Evolutionary conservation across 2,113 vertebrate species (phyloP), one percentile per base, ranked within the genome.

Genomic region (Aegotheles bennettii): DNA sequence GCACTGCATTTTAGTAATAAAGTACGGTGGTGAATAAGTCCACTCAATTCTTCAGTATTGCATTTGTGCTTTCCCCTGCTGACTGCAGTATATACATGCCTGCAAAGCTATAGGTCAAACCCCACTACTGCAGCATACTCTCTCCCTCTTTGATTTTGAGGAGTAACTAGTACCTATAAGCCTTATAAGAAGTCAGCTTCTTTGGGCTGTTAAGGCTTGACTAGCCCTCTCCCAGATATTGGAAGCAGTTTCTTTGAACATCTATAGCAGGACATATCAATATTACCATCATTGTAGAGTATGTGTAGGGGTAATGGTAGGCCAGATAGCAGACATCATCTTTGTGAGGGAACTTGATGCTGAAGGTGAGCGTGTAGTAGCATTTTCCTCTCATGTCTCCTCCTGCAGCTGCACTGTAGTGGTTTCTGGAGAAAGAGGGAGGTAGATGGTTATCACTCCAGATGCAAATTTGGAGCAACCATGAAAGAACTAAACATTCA

Each of bases 261-360:
- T 54, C 51, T 71, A 12, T 36, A 40, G 19, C 11, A 31, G 33
- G 42, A 28, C 24, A 18, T 11, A 45, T 13, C 48, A 81, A 19
- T 2, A 45, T 95, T 98, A 99, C 99, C 99, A 98, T 98, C 89
- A 99, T 98, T 11, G 98, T 89, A 17, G 99, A 98, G 92, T 99
- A 99, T 57, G 99, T 99, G 92, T 99, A 99, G 21, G 99, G 99
- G 56, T 99, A 99, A 93, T 99, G 99, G 93, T 99, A 99, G 50
- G 99, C 99, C 97, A 99, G 82, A 95, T 99, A 99, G 96, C 99
- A 99, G 84, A 98, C 97, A 25, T 99, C 99, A 35, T 98, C 99
- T 7, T 77, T 86, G 43, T 99, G 98, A 53, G 97, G 98, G 84
- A 99, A 99, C 71, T 97, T 98, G 80, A 99, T 43, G 7, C 94